A percentile compares a stretch with the other conserved stretches of the same genome.
These are phyloP conservation scores for Drosophila funebris DNA, from an alignment of 1,140 invertebrate species.

Conservation along the genomic window DNA sequence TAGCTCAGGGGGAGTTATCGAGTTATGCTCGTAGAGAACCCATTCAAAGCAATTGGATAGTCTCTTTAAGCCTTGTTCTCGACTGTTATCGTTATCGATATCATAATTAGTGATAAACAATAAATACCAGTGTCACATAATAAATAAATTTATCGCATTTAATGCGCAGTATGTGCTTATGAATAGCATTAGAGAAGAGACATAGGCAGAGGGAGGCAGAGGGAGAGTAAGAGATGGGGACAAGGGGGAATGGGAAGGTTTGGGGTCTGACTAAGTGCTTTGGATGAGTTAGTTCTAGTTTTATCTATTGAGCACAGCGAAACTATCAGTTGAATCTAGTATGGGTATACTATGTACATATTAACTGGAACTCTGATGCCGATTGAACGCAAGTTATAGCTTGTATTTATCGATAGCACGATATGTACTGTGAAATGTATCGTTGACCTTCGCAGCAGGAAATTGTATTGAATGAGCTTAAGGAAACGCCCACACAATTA, in stretches of 20 bases:
- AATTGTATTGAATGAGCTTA: constrained; percentile 8
- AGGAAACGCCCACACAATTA: constrained; percentile 10
- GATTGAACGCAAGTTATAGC: neutral
- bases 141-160: constrained; percentile 69
- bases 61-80: constrained; percentile 6
- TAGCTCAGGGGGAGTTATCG: neutral
- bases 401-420: neutral
- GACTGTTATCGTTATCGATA: constrained; percentile 12
- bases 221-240: no score
- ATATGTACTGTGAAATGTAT: neutral
- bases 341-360: neutral
- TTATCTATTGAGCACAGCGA: constrained; percentile 24
- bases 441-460: neutral
- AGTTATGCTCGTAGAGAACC: no score
- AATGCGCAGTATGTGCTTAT: constrained; percentile 50
- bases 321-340: neutral
- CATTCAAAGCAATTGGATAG: neutral
- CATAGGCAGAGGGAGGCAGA: neutral
- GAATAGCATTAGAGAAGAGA: constrained; percentile 20
- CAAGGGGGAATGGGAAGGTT: no score
- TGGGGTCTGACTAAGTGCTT: constrained; percentile 1
- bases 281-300: constrained; percentile 10
- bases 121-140: constrained; percentile 51
- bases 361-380: neutral
- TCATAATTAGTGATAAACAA: constrained; percentile 14